Evolutionary conservation across 2,113 vertebrate genomes (phyloP).

Genomic region (Pagrus major): DNA sequence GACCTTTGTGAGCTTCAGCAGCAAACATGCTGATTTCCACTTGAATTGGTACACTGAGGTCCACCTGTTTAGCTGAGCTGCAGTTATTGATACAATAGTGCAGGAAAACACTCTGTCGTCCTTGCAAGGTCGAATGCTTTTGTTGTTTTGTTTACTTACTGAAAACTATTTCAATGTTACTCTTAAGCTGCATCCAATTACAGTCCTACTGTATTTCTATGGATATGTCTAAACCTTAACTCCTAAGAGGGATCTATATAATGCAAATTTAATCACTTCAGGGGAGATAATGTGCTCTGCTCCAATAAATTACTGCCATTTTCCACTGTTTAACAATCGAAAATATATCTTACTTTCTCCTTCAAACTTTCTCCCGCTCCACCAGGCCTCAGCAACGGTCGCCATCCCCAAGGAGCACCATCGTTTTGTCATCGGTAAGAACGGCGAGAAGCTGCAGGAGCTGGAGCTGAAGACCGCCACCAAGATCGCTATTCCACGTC

Average conservation of each 20-base stretch:
- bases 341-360: not conserved
- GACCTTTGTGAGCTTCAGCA: constrained; percentile 42
- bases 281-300: not conserved
- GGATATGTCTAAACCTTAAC: not conserved
- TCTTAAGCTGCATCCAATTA: not conserved
- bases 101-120: constrained; percentile 22
- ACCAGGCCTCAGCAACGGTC: constrained; percentile 81
- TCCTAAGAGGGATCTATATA: not conserved
- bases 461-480: constrained; percentile 86
- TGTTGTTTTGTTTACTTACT: constrained; percentile 18
- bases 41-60: constrained; percentile 32
- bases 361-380: not conserved
- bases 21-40: constrained; percentile 65
- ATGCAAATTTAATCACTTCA: not conserved
- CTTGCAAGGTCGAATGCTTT: constrained; percentile 27
- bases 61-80: constrained; percentile 60
- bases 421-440: constrained; percentile 86
- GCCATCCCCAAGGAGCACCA: constrained; percentile 87
- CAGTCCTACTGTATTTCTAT: not conserved
- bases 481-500: constrained; percentile 84
- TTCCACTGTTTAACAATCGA: not conserved
- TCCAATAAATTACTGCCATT: not conserved
- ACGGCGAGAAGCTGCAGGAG: constrained; percentile 86
- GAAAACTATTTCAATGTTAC: not conserved
- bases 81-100: constrained; percentile 44